These are phyloP conservation scores for Cherax destructor DNA, from an alignment of 1,140 invertebrate species.

Conservation along the genomic window DNA sequence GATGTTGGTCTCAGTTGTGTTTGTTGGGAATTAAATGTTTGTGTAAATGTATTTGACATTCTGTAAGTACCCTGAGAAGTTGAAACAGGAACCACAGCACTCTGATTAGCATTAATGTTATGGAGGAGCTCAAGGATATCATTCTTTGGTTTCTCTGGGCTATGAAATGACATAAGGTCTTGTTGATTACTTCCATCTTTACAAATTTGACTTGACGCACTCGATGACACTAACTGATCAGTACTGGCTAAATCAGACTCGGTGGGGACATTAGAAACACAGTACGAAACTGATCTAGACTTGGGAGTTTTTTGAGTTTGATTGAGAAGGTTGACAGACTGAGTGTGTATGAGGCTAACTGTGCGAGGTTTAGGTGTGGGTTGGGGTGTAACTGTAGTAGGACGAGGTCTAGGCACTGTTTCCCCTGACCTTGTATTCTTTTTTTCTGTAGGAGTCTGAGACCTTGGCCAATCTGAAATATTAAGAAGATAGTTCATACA, in stretches of 20 bases:
- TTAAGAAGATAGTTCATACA: background rate
- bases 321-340: background rate
- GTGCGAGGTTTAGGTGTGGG: constrained; percentile 57
- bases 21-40: constrained; percentile 49
- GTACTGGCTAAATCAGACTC: constrained; percentile 12
- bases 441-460: constrained; percentile 52
- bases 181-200: constrained; percentile 32
- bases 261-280: background rate
- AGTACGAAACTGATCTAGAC: constrained; percentile 18
- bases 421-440: constrained; percentile 28
- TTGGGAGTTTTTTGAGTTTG: constrained; percentile 20
- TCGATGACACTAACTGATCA: background rate
- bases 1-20: constrained; percentile 42
- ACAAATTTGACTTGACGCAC: background rate
- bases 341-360: constrained; percentile 31
- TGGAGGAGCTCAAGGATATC: constrained; percentile 65
- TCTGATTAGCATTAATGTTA: constrained; percentile 61
- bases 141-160: constrained; percentile 71
- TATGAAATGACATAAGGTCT: constrained; percentile 70
- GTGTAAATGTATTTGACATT: constrained; percentile 45
- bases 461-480: constrained; percentile 55
- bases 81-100: constrained; percentile 61
- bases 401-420: constrained; percentile 53
- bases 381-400: constrained; percentile 27
- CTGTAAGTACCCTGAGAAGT: constrained; percentile 36